phyloP scores from a whole-genome alignment of 2,113 vertebrate species.

The Esox niger region DNA sequence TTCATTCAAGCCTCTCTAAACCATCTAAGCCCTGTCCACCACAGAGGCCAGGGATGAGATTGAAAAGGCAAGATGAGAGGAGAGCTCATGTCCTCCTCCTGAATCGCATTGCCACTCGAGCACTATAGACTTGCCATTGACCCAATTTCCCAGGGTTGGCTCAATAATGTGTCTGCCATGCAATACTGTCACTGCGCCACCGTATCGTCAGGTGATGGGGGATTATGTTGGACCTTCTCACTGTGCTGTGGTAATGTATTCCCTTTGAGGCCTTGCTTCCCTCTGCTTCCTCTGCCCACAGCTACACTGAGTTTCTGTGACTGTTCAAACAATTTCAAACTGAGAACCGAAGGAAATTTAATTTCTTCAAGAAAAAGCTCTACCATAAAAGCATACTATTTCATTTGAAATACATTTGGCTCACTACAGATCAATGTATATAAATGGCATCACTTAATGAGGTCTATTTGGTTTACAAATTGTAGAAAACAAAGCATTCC shows the following conservation, averaged over 20 bases:
- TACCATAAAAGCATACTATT: too few species aligned
- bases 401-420: too few species aligned
- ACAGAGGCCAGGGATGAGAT: constrained; percentile 6
- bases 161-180: constrained; percentile 21
- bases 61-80: constrained; percentile 21
- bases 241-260: constrained; percentile 16
- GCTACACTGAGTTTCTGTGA: not conserved
- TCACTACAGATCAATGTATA: too few species aligned
- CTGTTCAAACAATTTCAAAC: too few species aligned
- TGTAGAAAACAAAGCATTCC: too few species aligned
- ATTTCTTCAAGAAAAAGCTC: too few species aligned
- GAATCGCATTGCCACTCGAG: constrained; percentile 30
- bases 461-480: too few species aligned
- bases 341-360: not conserved
- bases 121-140: constrained; percentile 20
- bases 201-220: constrained; percentile 7
- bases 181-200: constrained; percentile 1
- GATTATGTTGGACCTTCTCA: constrained; percentile 20
- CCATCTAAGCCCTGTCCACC: constrained; percentile 13
- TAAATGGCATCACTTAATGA: too few species aligned
- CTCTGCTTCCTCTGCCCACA: not conserved
- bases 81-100: not conserved
- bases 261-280: not conserved
- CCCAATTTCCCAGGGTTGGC: constrained; percentile 30
- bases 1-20: constrained; percentile 41